Conservation (phyloP, 2,113 vertebrate species). For the Otis tarda region DNA sequence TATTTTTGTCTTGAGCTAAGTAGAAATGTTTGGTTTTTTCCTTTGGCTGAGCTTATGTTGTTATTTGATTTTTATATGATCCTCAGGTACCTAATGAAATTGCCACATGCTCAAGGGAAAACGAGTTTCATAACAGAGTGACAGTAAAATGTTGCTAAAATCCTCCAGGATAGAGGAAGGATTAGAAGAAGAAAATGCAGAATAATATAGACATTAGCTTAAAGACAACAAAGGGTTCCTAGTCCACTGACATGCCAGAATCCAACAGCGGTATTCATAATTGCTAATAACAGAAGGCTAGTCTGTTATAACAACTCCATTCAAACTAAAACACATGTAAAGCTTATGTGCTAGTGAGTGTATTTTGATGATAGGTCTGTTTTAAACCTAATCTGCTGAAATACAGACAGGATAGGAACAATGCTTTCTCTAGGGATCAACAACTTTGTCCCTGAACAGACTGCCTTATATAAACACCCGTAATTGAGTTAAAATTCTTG, state of each 20-base stretch:
- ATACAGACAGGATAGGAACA: conserved; percentile 52
- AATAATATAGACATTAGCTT: conserved; percentile 21
- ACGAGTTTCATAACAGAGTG: conserved; percentile 39
- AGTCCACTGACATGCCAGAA: neutral
- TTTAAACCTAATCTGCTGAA: conserved; percentile 58
- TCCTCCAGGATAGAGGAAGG: conserved; percentile 4
- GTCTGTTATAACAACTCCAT: neutral
- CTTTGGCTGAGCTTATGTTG: neutral
- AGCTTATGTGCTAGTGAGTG: neutral
- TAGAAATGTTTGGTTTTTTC: neutral
- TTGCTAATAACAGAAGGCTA: conserved; percentile 49
- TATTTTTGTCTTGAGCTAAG: conserved; percentile 47
- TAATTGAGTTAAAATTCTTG: conserved; percentile 63
- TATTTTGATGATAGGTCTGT: conserved; percentile 56
- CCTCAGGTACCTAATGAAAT: conserved; percentile 53
- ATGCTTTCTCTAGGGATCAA: conserved; percentile 55
- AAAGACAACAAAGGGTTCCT: conserved; percentile 6
- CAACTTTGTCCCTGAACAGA: conserved; percentile 59
- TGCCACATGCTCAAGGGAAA: conserved; percentile 39
- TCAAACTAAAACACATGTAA: conserved; percentile 38
- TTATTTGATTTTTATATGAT: conserved; percentile 24
- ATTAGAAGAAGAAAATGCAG: conserved; percentile 38
- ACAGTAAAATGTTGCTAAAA: conserved; percentile 20
- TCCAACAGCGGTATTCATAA: conserved; percentile 34
- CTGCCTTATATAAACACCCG: conserved; percentile 56